These are phyloP conservation scores for Ostrea denselamellosa DNA, from an alignment of 1,140 invertebrate genomes.

Conservation along the genomic window DNA sequence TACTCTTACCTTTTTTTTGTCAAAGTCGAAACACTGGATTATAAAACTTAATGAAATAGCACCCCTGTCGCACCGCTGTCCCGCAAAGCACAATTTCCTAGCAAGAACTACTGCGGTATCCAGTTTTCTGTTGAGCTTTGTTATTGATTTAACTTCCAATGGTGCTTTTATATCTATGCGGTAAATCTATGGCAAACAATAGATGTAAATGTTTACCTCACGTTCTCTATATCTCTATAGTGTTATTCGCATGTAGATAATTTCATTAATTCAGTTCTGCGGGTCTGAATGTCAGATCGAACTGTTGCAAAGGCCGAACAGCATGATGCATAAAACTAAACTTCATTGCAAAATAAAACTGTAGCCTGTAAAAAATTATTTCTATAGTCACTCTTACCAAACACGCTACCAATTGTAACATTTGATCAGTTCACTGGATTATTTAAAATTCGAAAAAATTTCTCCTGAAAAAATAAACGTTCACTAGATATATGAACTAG, in stretches of 20 bases:
- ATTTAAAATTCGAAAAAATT: too few relatives aligned
- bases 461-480: too few relatives aligned
- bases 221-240: neutral
- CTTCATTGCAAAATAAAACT: neutral
- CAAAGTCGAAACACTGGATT: neutral
- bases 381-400: too few relatives aligned
- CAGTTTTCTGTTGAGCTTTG: neutral
- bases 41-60: neutral
- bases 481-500: too few relatives aligned
- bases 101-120: neutral
- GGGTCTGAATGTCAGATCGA: neutral
- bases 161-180: neutral
- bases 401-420: too few relatives aligned
- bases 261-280: neutral
- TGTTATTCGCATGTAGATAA: neutral
- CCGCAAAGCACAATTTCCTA: neutral
- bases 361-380: too few relatives aligned
- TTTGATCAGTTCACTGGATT: too few relatives aligned
- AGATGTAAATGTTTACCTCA: neutral
- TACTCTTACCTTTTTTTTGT: neutral
- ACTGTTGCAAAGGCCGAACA: neutral
- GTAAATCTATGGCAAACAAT: neutral
- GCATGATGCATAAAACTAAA: neutral
- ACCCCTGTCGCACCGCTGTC: too few relatives aligned
- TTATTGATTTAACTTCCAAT: slow-evolving; percentile 34